These are phyloP conservation scores for Eulithis testata DNA, from an alignment of 2,888 invertebrate genomes.

Conservation along the genomic window DNA sequence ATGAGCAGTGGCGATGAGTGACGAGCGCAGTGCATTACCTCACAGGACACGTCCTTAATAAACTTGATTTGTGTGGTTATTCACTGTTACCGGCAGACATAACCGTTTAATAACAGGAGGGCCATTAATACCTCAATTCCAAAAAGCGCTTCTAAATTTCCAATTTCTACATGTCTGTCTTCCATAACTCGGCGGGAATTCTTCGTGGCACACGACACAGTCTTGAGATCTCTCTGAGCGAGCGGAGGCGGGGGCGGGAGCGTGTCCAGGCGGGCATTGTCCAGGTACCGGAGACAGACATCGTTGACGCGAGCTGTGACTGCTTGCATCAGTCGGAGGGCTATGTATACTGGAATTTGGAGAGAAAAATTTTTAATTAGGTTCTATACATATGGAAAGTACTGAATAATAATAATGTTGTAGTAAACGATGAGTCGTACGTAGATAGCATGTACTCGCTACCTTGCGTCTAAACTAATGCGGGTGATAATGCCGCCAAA, in stretches of 20 bases:
- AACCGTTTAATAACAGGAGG: too few species aligned
- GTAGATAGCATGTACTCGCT: too few species aligned
- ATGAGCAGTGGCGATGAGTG: too few species aligned
- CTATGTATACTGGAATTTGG: constrained; percentile 87
- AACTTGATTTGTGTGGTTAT: too few species aligned
- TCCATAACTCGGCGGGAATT: constrained; percentile 96
- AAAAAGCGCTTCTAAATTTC: constrained; percentile 92
- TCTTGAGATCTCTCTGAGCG: constrained; percentile 76
- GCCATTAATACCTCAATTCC: constrained; percentile 86
- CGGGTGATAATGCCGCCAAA: too few species aligned
- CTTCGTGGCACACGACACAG: constrained; percentile 89
- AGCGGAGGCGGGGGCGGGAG: constrained; percentile 86
- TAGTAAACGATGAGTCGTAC: too few species aligned
- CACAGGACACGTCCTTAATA: too few species aligned
- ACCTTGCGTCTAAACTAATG: too few species aligned
- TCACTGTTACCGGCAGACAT: too few species aligned
- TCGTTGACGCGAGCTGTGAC: constrained; percentile 89
- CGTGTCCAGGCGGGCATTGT: constrained; percentile 86
- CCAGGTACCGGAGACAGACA: constrained; percentile 88
- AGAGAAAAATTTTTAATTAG: background rate
- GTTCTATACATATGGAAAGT: too few species aligned
- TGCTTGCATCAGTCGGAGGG: constrained; percentile 89
- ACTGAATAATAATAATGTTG: too few species aligned
- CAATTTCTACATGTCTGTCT: constrained; percentile 93
- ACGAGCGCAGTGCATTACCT: too few species aligned